A percentile compares a stretch with the other conserved stretches of the same genome.
Evolutionary conservation across 2,797 vertebrate species (phyloP).

Genomic region (Antennarius maculatus): DNA sequence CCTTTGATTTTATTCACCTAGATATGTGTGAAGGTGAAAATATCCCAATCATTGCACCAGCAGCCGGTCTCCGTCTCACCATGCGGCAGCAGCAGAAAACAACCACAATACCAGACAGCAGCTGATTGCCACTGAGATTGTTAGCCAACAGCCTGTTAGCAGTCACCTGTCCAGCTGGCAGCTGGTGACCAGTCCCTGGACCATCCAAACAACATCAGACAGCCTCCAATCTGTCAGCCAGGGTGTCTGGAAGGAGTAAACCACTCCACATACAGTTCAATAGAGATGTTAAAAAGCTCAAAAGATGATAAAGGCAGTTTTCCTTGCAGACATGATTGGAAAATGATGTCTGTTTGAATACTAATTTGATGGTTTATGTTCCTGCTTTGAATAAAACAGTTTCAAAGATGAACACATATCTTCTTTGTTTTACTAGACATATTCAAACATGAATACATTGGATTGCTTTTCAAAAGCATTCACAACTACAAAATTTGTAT

Average conservation of each 20-base stretch:
- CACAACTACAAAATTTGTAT: too few relatives aligned
- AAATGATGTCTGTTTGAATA: background rate
- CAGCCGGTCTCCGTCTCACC: conserved; percentile 27
- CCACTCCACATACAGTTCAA: conserved; percentile 19
- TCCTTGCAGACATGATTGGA: background rate
- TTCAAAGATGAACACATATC: background rate
- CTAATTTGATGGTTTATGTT: background rate
- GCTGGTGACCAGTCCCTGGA: conserved; percentile 43
- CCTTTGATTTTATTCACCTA: conserved; percentile 25
- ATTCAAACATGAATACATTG: too few relatives aligned
- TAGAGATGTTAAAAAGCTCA: conserved; percentile 8
- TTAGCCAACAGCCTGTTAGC: conserved; percentile 58
- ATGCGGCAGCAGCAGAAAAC: conserved; percentile 41
- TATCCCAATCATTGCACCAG: conserved; percentile 30
- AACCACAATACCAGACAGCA: conserved; percentile 30
- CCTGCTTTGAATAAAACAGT: background rate
- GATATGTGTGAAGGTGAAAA: conserved; percentile 19
- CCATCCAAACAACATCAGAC: conserved; percentile 43
- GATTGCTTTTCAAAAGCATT: too few relatives aligned
- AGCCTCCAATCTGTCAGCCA: conserved; percentile 42
- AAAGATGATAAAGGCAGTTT: background rate
- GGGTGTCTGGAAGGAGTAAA: conserved; percentile 18
- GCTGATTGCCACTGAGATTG: conserved; percentile 32
- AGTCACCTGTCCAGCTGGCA: conserved; percentile 47
- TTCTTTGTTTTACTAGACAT: too few relatives aligned